Evolutionary conservation across 1,140 invertebrate species (phyloP).

Genomic region (Heliconius himera): DNA sequence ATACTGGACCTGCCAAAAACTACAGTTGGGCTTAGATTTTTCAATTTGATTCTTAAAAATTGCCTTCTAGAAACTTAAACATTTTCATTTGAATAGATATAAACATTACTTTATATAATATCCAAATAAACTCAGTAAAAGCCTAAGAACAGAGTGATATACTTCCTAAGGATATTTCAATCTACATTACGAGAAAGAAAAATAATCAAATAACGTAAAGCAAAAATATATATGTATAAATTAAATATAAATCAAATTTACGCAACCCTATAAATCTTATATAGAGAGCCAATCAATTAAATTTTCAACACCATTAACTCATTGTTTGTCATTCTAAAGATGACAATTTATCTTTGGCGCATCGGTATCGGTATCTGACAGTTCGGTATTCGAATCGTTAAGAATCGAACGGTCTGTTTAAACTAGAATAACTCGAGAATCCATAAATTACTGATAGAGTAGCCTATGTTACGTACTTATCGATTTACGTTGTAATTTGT

Average conservation of each 20-base stretch:
- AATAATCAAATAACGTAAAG: background rate
- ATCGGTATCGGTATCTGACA: constrained; percentile 23
- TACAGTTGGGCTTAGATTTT: no score
- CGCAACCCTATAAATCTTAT: constrained; percentile 7
- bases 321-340: constrained; percentile 26
- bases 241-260: background rate
- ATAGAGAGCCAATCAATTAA: constrained; percentile 19
- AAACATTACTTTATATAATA: background rate
- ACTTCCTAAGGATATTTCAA: background rate
- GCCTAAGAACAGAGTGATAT: background rate
- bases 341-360: constrained; percentile 20
- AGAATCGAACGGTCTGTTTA: constrained; percentile 20
- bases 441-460: background rate
- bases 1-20: no score
- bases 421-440: background rate
- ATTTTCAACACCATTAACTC: constrained; percentile 20
- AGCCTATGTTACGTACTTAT: background rate
- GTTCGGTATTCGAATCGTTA: constrained; percentile 29
- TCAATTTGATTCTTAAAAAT: no score
- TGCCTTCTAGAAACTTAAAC: no score
- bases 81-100: no score
- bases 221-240: background rate
- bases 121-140: background rate
- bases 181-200: background rate
- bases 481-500: background rate